Evolutionary conservation across 2,113 vertebrate species (phyloP), one percentile per base, ranked within the genome.

Genomic region (Romanogobio albipinnatus): DNA sequence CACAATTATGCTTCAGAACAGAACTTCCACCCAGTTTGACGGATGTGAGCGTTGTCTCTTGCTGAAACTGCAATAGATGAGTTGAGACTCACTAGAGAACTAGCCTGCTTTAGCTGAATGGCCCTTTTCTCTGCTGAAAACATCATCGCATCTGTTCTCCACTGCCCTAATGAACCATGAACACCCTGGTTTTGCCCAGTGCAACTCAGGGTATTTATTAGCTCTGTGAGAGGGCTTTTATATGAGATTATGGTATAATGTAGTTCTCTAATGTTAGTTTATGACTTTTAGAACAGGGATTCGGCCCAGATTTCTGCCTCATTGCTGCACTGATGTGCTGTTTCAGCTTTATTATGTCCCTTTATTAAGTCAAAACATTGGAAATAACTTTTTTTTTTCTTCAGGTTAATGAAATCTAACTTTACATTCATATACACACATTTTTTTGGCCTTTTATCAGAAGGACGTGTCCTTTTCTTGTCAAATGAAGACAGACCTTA

Each of bases 1-100:
- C 87, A 74, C 26, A 56, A 84, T 88, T 88, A 24, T 36, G 84
- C 53, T 86, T 59, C 19, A 53, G 22, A 75, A 22, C 71, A 77
- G 85, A 33, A 84, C 62, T 29, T 33, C 62, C 17, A 33, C 24
- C 4, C 8, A 39, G 66, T 29, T 1, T 36, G 51, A 11, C 36
- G 15, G 62, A 17, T 15, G 29, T 39, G 64, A 43, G 17, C 14
- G 1, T 22, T n/a, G 36, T 59, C 53, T 43, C 14, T n/a, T 26
- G 22, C 33, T 59, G 10, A 59, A 26, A 43, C 51, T 9, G 36
- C n/a, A 47, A 36, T 73, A 7, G 29, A 43, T 26, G 14, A 29
- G 22, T 49, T n/a, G 5, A 26, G 64, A 22, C 53, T 56, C 53
- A 9, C 17, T 56, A 22, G 53, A 56, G 53, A 22, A 56, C 53